phyloP scores from a whole-genome alignment of 2,113 vertebrate genomes.

The Gobiocypris rarus region DNA sequence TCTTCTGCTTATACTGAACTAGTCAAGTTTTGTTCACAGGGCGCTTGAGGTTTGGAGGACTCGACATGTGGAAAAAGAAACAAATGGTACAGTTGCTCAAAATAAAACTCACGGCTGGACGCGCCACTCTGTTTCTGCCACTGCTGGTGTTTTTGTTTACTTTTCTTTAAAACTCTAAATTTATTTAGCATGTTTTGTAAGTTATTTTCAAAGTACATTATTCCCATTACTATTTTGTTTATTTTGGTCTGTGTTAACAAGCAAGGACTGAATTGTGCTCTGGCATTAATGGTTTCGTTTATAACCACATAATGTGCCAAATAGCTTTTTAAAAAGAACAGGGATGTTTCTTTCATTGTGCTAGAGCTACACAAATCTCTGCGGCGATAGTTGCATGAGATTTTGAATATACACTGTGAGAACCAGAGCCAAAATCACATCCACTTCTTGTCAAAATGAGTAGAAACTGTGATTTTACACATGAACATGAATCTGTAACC shows the following conservation, averaged over 20 bases:
- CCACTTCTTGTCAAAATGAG: constrained; percentile 38
- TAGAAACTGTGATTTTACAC: constrained; percentile 38
- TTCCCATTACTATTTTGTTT: not conserved
- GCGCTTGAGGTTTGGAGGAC: constrained; percentile 31
- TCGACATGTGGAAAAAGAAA: constrained; percentile 13
- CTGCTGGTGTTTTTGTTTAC: not conserved
- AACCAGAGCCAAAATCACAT: constrained; percentile 13
- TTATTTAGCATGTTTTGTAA: not conserved
- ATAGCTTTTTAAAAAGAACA: not conserved
- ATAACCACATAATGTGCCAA: not conserved
- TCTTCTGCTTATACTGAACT: not conserved
- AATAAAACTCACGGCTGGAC: constrained; percentile 19
- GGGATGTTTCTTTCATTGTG: constrained; percentile 3
- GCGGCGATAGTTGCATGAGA: not conserved
- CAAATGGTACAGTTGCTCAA: constrained; percentile 6
- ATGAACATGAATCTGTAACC: constrained; percentile 47
- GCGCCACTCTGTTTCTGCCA: not conserved
- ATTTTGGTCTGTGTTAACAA: not conserved
- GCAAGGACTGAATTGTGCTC: not conserved
- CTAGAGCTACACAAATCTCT: not conserved
- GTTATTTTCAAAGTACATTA: not conserved
- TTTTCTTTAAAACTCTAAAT: not conserved
- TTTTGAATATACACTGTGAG: not conserved
- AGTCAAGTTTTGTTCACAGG: constrained; percentile 30
- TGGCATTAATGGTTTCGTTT: not conserved